A percentile compares a stretch with the other conserved stretches of the same genome.
These are phyloP conservation scores for Cyaniris semiargus DNA, from an alignment of 2,888 invertebrate genomes.

Conservation along the genomic window DNA sequence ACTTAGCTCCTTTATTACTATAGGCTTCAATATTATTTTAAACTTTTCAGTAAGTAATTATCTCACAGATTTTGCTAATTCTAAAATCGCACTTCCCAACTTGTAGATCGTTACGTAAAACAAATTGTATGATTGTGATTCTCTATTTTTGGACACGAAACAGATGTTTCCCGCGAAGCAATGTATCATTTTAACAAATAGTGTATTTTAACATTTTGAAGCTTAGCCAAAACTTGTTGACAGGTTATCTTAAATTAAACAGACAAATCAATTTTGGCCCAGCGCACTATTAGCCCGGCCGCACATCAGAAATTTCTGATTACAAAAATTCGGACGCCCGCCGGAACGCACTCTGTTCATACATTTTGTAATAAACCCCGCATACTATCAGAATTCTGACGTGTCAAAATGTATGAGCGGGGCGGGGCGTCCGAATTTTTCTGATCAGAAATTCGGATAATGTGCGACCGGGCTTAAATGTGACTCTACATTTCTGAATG, in stretches of 20 bases:
- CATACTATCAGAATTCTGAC: too few relatives aligned
- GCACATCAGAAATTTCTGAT: too few relatives aligned
- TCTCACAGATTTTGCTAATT: neutral
- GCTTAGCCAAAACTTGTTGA: slow-evolving; percentile 32
- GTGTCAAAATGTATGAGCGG: too few relatives aligned
- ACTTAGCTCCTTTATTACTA: neutral
- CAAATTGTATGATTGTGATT: slow-evolving; percentile 48
- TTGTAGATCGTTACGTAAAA: slow-evolving; percentile 10
- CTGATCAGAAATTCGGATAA: too few relatives aligned
- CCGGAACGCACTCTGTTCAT: too few relatives aligned
- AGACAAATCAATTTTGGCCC: slow-evolving; percentile 29
- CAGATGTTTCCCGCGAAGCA: slow-evolving; percentile 54
- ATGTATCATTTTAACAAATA: slow-evolving; percentile 43
- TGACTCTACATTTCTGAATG: neutral
- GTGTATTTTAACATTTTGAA: slow-evolving; percentile 38
- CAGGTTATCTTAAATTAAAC: slow-evolving; percentile 31
- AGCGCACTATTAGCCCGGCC: neutral
- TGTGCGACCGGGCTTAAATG: neutral
- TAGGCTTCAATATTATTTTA: neutral
- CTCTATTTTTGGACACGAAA: slow-evolving; percentile 55
- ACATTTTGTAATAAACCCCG: too few relatives aligned
- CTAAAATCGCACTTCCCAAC: neutral
- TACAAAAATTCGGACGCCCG: neutral
- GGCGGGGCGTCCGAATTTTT: too few relatives aligned
- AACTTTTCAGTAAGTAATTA: neutral